Conservation (phyloP, 1,140 invertebrate species). For the Rhizoglyphus robini region DNA sequence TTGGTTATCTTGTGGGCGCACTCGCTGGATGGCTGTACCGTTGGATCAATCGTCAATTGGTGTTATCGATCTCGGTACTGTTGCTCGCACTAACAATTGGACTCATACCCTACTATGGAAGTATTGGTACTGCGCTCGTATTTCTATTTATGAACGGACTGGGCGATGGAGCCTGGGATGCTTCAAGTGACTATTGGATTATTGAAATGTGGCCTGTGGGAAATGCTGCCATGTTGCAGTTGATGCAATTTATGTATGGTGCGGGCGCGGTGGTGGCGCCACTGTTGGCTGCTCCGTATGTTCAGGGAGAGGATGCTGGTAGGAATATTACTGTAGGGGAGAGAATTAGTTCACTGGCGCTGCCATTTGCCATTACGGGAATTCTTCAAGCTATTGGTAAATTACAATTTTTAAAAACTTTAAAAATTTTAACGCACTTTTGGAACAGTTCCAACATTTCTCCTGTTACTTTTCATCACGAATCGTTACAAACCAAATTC, state of each 20-base stretch:
- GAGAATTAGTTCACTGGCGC: neutral
- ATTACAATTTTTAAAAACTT: neutral
- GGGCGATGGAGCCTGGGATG: neutral
- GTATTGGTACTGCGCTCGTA: neutral
- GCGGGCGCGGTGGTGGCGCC: neutral
- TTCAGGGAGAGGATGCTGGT: neutral
- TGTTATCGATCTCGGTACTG: neutral
- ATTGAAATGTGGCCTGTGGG: neutral
- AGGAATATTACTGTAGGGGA: neutral
- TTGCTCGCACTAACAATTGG: neutral
- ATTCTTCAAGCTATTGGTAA: neutral
- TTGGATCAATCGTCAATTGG: neutral
- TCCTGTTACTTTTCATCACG: too few relatives aligned
- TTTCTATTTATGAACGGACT: neutral
- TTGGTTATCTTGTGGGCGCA: neutral
- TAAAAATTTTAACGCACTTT: too few relatives aligned
- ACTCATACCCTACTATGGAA: neutral
- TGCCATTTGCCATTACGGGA: slow-evolving; percentile 7
- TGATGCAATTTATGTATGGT: slow-evolving; percentile 9
- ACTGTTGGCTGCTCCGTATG: neutral
- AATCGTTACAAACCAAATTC: too few relatives aligned
- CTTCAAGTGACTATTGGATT: neutral
- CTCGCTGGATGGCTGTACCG: neutral
- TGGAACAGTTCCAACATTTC: too few relatives aligned
- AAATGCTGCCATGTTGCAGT: neutral